A percentile compares a stretch with the other conserved stretches of the same genome.
Evolutionary conservation across 2,888 invertebrate species (phyloP).

Genomic region (Melanophora roralis): DNA sequence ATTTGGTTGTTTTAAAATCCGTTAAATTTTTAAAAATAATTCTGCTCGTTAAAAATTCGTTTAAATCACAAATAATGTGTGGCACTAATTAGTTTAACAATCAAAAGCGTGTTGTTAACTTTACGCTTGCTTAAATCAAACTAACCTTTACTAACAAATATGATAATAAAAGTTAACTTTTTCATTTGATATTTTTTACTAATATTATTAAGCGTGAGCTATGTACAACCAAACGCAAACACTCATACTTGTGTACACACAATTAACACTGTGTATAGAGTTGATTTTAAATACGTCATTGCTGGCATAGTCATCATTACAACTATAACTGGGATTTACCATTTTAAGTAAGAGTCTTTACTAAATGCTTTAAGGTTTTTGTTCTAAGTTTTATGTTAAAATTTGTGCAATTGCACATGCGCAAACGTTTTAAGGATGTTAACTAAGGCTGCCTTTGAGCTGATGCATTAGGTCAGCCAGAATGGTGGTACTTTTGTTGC

Average conservation of each 20-base stretch:
- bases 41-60: constrained; percentile 21
- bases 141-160: constrained; percentile 55
- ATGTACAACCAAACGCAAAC: constrained; percentile 26
- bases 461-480: background rate
- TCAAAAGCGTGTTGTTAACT: constrained; percentile 45
- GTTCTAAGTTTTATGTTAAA: background rate
- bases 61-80: constrained; percentile 8
- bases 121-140: constrained; percentile 56
- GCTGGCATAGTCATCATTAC: constrained; percentile 11
- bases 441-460: background rate
- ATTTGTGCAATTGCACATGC: constrained; percentile 22
- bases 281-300: constrained; percentile 37
- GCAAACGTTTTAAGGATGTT: constrained; percentile 24
- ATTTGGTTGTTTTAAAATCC: constrained; percentile 7
- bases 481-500: background rate
- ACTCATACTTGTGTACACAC: constrained; percentile 25
- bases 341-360: constrained; percentile 18
- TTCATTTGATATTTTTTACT: constrained; percentile 29
- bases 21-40: background rate
- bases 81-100: constrained; percentile 17
- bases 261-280: constrained; percentile 1
- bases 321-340: background rate
- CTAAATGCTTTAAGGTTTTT: constrained; percentile 22
- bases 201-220: constrained; percentile 48
- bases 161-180: constrained; percentile 54